phyloP scores from a whole-genome alignment of 2,113 vertebrate genomes.

The Psilopsiagon aymara region DNA sequence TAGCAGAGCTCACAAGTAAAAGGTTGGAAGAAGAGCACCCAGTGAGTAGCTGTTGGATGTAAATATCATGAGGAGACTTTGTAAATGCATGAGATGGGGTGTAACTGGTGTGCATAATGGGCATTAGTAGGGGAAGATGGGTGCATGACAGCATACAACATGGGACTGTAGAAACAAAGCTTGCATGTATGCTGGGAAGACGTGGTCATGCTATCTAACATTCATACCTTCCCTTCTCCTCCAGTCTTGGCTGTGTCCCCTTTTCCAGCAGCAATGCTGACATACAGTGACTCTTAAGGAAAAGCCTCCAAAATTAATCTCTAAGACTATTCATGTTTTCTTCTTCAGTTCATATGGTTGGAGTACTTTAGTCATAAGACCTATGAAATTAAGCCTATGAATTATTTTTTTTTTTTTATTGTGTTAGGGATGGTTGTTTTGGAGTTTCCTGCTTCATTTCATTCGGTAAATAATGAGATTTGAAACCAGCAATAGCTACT shows the following conservation, averaged over 20 bases:
- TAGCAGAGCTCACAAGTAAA: constrained; percentile 15
- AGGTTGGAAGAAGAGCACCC: not conserved
- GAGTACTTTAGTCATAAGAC: not conserved
- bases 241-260: accelerated
- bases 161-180: not conserved
- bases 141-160: not conserved
- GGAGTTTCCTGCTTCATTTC: not conserved
- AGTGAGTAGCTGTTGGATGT: constrained; percentile 1
- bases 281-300: not conserved
- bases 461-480: not conserved
- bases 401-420: not conserved
- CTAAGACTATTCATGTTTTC: not conserved
- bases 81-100: not conserved
- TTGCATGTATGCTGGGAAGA: not conserved
- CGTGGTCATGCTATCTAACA: accelerated
- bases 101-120: not conserved
- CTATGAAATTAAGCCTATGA: not conserved
- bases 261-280: not conserved
- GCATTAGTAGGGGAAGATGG: not conserved
- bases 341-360: not conserved
- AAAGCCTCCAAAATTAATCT: not conserved
- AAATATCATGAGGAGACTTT: not conserved
- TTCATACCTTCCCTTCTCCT: not conserved
- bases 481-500: not conserved
- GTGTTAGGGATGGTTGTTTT: not conserved